A percentile compares a stretch with the other conserved stretches of the same genome.
Evolutionary conservation across 2,888 invertebrate species (phyloP).

Genomic region (Chrysolina oricalcia): DNA sequence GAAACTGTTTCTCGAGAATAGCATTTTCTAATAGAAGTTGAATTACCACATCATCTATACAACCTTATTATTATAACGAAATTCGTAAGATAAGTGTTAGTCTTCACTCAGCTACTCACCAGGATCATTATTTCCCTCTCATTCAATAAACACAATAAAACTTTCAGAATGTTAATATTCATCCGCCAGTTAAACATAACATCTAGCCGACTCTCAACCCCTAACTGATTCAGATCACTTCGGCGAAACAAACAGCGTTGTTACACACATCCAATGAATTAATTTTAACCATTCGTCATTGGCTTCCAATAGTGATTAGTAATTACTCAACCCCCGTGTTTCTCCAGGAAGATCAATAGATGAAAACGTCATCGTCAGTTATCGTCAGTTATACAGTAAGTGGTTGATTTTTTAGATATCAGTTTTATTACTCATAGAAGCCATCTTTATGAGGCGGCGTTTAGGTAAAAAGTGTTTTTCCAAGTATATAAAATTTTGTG

Average conservation of each 20-base stretch:
- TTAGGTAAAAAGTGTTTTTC: too few relatives aligned
- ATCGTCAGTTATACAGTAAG: not conserved
- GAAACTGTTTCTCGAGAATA: too few relatives aligned
- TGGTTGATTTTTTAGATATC: too few relatives aligned
- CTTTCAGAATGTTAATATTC: not conserved
- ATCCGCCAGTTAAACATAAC: not conserved
- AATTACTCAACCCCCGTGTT: not conserved
- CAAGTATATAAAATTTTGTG: too few relatives aligned
- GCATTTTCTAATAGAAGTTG: too few relatives aligned
- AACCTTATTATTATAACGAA: too few relatives aligned
- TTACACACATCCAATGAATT: slow-evolving; percentile 34
- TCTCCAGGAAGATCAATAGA: not conserved
- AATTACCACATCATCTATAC: too few relatives aligned
- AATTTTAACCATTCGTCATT: slow-evolving; percentile 35
- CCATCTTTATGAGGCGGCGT: too few relatives aligned
- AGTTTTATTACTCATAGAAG: too few relatives aligned
- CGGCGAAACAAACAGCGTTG: not conserved
- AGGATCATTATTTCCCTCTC: not conserved
- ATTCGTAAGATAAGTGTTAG: too few relatives aligned
- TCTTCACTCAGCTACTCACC: not conserved
- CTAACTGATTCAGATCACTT: slow-evolving; percentile 11
- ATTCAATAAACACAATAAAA: not conserved
- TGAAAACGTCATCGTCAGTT: not conserved
- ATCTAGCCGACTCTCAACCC: slow-evolving; percentile 5
- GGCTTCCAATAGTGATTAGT: slow-evolving; percentile 21